Base-by-base conservation (phyloP, 2,888 invertebrate species). In the Odontomyia ornata region DNA sequence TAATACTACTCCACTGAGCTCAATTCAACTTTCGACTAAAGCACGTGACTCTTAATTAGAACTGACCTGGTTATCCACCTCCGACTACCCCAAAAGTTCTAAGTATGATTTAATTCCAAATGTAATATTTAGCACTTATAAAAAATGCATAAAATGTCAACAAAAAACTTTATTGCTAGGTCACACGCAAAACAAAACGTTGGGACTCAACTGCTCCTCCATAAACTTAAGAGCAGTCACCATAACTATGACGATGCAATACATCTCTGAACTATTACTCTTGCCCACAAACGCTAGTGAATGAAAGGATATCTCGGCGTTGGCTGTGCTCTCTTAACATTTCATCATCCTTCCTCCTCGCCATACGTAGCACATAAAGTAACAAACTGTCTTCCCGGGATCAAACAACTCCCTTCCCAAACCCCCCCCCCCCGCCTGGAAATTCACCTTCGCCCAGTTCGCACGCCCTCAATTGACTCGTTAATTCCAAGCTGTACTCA, bases 401-500 rank as follows among this genome's bases (percentile, higher is more conserved):
- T n/a, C 9, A 23, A 69, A 60, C 60, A 21, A 60, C 60, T 25
- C 25, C 60, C 7, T 23, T 47, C 27, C 47, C 46, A 60, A 11
- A 15, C 27, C 27, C 47, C 13, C 23, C 23, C 7, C 23, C 27
- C 27, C 47, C 13, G 21, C 23, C 7, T n/a, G 23, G n/a, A 1
- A 46, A 46, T 11, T 13, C 46, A 46, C 69, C 27, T 69, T 69
- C 25, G 69, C 69, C 69, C 46, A 69, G 60, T 57, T 73, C 73
- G 73, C 73, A 57, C 73, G 73, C 57, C 57, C 57, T 57, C 60
- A 57, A 73, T 57, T 73, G 73, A 73, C 73, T 73, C 73, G 57
- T 73, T 57, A 36, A 57, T 73, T 30, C 73, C 30, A 36, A 73
- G 67, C 78, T 69, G 77, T 76, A 76, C 65, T 76, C 76, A 72